phyloP scores from a whole-genome alignment of 2,797 vertebrate genomes.

The Melanotaenia parkinsoni region DNA sequence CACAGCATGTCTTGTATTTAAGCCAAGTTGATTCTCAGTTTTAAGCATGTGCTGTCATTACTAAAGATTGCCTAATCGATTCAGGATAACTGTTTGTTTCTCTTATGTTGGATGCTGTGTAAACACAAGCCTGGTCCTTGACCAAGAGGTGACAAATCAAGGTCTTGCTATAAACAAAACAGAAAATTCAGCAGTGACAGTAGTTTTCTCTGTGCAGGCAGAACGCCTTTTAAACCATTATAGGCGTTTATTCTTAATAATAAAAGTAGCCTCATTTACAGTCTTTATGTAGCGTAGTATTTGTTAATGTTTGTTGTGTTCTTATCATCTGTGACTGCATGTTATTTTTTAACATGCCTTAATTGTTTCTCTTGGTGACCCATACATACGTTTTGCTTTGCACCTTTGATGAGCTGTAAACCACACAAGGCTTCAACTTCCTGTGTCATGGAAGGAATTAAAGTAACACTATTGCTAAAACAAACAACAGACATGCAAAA shows the following conservation, averaged over 20 bases:
- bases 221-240: neutral
- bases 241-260: neutral
- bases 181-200: neutral
- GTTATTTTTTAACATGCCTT: neutral
- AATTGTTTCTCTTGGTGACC: constrained; percentile 3
- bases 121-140: constrained; percentile 39
- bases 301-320: neutral
- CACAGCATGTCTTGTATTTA: constrained; percentile 13
- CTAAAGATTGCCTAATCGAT: constrained; percentile 10
- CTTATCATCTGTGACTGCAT: neutral
- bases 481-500: neutral
- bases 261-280: neutral
- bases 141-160: neutral
- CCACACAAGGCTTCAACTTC: constrained; percentile 34
- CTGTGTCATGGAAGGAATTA: constrained; percentile 6
- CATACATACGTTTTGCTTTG: constrained; percentile 1
- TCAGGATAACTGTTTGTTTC: constrained; percentile 34
- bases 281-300: neutral
- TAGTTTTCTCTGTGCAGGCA: neutral
- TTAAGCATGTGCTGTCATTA: constrained; percentile 19
- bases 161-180: neutral
- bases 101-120: neutral
- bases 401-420: constrained; percentile 26
- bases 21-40: constrained; percentile 22
- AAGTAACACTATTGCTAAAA: neutral